These are phyloP conservation scores for Arvicanthis niloticus DNA, from an alignment of 2,113 vertebrate genomes.

Conservation along the genomic window DNA sequence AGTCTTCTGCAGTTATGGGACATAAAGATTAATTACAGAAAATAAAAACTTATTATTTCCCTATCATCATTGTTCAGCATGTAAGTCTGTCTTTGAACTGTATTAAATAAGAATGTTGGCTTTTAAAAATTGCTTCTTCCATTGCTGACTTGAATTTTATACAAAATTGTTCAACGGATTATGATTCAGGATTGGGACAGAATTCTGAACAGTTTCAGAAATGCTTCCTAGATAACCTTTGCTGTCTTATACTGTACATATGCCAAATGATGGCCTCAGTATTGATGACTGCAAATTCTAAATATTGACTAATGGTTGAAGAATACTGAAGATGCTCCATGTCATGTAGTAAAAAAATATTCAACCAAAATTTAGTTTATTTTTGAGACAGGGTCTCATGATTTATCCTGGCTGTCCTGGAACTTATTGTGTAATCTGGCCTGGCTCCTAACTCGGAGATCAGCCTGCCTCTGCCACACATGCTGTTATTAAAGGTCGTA, in stretches of 20 bases:
- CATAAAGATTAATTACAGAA: neutral
- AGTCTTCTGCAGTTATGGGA: neutral
- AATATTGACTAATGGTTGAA: neutral
- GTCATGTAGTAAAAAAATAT: neutral
- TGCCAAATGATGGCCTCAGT: neutral
- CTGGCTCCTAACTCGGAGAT: neutral
- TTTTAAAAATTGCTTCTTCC: neutral
- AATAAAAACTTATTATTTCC: neutral
- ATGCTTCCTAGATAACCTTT: neutral
- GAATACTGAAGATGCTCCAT: neutral
- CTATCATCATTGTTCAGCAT: neutral
- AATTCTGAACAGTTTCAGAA: neutral
- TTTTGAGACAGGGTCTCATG: neutral
- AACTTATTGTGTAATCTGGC: neutral
- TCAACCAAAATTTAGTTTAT: neutral
- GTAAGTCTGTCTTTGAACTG: neutral
- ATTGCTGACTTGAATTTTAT: neutral
- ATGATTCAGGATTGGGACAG: neutral
- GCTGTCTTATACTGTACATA: neutral
- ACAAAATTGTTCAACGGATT: neutral
- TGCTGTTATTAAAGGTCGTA: neutral
- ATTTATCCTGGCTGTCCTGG: neutral
- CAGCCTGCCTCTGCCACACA: neutral
- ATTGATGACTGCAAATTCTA: neutral
- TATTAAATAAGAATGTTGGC: neutral